Conservation (phyloP, 2,888 invertebrate genomes). For the Celastrina argiolus region DNA sequence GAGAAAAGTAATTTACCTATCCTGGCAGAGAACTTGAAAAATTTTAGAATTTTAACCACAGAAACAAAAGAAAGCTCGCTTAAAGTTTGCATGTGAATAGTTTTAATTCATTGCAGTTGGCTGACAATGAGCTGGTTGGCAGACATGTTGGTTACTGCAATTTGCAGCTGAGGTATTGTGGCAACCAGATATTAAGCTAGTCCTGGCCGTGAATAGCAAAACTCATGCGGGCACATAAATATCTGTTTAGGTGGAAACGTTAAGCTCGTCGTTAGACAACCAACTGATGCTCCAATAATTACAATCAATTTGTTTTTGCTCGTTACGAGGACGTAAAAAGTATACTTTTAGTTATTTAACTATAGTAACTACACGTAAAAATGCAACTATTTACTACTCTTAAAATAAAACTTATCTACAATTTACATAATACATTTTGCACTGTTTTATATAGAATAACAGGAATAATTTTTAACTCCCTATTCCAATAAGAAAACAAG, state of each 20-base stretch:
- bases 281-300: background rate
- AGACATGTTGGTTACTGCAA: conserved; percentile 29
- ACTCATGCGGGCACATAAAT: conserved; percentile 26
- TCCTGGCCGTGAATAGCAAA: conserved; percentile 27
- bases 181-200: conserved; percentile 28
- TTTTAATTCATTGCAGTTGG: conserved; percentile 34
- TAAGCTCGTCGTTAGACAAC: background rate
- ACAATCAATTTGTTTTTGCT: too few species aligned
- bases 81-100: conserved; percentile 31
- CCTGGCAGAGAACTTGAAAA: conserved; percentile 7
- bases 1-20: conserved; percentile 16
- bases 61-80: conserved; percentile 20
- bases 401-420: too few species aligned
- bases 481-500: background rate
- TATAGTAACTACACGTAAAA: too few species aligned
- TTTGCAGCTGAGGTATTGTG: conserved; percentile 30
- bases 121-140: conserved; percentile 31
- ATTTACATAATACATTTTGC: too few species aligned
- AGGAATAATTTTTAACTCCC: background rate
- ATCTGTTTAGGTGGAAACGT: conserved; percentile 12
- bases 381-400: too few species aligned
- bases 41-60: conserved; percentile 16
- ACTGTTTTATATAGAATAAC: too few species aligned
- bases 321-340: too few species aligned
- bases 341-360: too few species aligned